Evolutionary conservation across 2,888 invertebrate species (phyloP).

Genomic region (Nomada ruficornis): DNA sequence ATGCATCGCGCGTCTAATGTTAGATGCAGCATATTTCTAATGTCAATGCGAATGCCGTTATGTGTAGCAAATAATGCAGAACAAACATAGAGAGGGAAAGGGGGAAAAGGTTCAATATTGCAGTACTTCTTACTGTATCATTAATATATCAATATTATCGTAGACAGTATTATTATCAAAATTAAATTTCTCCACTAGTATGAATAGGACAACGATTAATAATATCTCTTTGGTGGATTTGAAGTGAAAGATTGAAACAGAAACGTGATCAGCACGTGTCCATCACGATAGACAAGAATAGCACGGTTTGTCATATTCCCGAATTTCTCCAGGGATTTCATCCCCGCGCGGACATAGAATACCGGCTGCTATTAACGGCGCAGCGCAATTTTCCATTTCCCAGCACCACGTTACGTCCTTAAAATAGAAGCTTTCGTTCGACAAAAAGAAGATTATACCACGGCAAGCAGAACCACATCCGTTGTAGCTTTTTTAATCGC

Average conservation of each 20-base stretch:
- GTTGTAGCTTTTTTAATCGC: constrained; percentile 65
- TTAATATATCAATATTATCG: no score
- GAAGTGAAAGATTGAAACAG: not conserved
- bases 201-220: no score
- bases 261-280: not conserved
- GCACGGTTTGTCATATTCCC: constrained; percentile 3
- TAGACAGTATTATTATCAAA: no score
- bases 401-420: constrained; percentile 55
- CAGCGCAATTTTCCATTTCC: constrained; percentile 72
- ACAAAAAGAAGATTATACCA: constrained; percentile 70
- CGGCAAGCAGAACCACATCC: constrained; percentile 32
- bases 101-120: no score
- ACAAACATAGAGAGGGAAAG: no score
- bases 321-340: constrained; percentile 60
- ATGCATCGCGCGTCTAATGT: no score
- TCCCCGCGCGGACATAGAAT: constrained; percentile 68
- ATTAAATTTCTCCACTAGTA: no score
- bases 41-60: no score
- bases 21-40: no score
- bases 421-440: constrained; percentile 74
- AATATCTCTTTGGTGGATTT: not conserved
- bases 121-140: no score
- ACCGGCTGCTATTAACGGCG: constrained; percentile 63
- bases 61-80: no score
- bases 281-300: not conserved